Conservation (phyloP, 2,797 vertebrate species). For the Myripristis jacobus region DNA sequence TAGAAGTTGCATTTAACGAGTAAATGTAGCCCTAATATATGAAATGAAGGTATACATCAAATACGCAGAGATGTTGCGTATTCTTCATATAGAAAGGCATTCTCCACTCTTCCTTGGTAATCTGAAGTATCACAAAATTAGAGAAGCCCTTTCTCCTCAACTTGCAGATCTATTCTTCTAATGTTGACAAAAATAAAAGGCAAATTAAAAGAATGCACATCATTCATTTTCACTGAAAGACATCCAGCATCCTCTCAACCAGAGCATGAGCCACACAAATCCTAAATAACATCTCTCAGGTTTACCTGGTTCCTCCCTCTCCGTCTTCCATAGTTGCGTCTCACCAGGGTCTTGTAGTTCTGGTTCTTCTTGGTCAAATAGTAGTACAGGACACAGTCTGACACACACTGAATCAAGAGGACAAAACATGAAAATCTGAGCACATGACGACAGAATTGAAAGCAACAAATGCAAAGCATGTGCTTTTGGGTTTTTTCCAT, state of each 20-base stretch:
- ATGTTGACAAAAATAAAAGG: not conserved
- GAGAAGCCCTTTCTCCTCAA: conserved; percentile 16
- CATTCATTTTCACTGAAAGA: too few species aligned
- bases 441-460: not conserved
- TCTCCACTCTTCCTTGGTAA: not conserved
- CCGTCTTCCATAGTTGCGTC: conserved; percentile 94
- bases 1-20: too few species aligned
- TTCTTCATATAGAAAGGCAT: not conserved
- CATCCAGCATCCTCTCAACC: not conserved
- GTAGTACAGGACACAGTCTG: conserved; percentile 98
- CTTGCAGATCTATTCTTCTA: conserved; percentile 1
- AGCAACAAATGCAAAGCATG: not conserved
- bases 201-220: too few species aligned
- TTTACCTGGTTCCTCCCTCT: conserved; percentile 95
- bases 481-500: not conserved
- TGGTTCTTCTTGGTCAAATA: conserved; percentile 99
- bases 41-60: not conserved
- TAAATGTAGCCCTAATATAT: not conserved
- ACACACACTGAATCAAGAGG: conserved; percentile 87
- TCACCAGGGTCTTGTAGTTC: conserved; percentile 97
- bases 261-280: not conserved
- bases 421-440: not conserved
- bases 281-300: not conserved
- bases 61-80: not conserved
- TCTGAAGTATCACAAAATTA: not conserved